Evolutionary conservation across 2,888 invertebrate genomes (phyloP).

Genomic region (Nezara viridula): DNA sequence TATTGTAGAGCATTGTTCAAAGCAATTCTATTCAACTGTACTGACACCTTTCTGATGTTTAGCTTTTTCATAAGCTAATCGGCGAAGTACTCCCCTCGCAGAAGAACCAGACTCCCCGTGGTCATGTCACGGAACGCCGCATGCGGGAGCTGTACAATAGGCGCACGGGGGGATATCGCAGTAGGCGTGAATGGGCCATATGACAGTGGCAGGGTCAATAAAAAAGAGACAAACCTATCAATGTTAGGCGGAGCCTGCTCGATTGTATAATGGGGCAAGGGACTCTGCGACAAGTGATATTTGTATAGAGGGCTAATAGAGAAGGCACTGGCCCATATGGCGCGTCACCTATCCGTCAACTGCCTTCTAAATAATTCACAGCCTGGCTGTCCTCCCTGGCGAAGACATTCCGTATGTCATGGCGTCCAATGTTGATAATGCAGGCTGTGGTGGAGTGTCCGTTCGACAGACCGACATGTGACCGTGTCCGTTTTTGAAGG

Average conservation of each 20-base stretch:
- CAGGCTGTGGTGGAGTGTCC: background rate
- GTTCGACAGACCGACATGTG: background rate
- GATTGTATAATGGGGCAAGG: background rate
- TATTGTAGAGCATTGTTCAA: too few species aligned
- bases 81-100: background rate
- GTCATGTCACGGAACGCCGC: background rate
- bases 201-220: background rate
- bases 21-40: too few species aligned
- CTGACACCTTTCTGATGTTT: too few species aligned
- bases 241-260: background rate
- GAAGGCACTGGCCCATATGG: conserved; percentile 26
- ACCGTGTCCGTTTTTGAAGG: background rate
- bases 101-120: background rate
- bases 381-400: background rate
- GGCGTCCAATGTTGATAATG: background rate
- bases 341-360: conserved; percentile 19
- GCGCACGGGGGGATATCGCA: background rate
- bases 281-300: background rate
- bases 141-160: background rate
- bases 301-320: conserved; percentile 39
- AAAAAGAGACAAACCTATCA: conserved; percentile 19
- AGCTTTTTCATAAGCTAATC: conserved; percentile 24
- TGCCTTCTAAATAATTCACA: background rate
- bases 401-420: conserved; percentile 35
- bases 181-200: conserved; percentile 37